Evolutionary conservation across 2,888 invertebrate genomes (phyloP).

Genomic region (Axea sp.): DNA sequence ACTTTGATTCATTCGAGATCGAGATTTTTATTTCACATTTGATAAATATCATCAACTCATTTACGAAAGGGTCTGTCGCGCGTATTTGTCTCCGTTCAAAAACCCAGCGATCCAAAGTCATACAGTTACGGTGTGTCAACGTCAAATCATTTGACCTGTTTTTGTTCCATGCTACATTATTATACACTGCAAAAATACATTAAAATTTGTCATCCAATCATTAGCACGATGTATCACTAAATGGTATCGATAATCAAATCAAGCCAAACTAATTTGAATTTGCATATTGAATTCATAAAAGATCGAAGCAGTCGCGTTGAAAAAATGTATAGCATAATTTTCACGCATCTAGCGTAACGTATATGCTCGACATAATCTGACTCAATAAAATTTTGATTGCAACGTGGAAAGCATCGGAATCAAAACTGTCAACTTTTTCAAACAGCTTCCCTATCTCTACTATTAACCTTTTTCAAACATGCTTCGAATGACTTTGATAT

Average conservation of each 20-base stretch:
- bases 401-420: too few species aligned
- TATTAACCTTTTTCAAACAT: constrained; percentile 18
- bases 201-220: constrained; percentile 18
- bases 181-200: constrained; percentile 45
- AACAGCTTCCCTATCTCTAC: constrained; percentile 11
- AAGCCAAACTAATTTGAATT: constrained; percentile 3
- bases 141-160: constrained; percentile 13
- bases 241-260: not conserved
- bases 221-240: constrained; percentile 8
- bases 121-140: constrained; percentile 7
- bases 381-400: too few species aligned
- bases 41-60: constrained; percentile 38
- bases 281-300: too few species aligned
- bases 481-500: constrained; percentile 58
- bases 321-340: too few species aligned
- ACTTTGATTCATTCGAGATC: constrained; percentile 56
- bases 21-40: constrained; percentile 50
- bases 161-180: constrained; percentile 29
- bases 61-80: constrained; percentile 4
- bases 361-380: too few species aligned
- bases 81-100: constrained; percentile 8
- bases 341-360: not conserved
- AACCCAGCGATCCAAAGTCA: constrained; percentile 29
- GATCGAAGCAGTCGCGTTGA: too few species aligned
- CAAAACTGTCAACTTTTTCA: too few species aligned